A percentile compares a stretch with the other conserved stretches of the same genome.
These are phyloP conservation scores for Eutolmus rufibarbis DNA, from an alignment of 2,888 invertebrate genomes.

Conservation along the genomic window DNA sequence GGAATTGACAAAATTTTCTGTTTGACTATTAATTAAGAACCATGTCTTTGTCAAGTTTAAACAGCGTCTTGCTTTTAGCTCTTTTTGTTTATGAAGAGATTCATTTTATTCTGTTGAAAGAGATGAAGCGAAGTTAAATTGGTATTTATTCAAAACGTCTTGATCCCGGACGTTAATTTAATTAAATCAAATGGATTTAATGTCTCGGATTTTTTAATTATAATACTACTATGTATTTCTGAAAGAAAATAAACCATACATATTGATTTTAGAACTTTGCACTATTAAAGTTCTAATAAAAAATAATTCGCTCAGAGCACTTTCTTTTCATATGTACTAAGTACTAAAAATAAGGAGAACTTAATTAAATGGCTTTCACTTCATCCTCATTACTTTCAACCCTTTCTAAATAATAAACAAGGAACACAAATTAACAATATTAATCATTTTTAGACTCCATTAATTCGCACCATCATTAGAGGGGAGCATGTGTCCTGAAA, in stretches of 20 bases:
- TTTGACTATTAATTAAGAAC: not conserved
- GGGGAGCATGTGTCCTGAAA: not conserved
- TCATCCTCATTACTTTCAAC: not conserved
- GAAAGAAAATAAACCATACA: no score
- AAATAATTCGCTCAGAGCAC: no score
- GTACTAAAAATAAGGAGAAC: not conserved
- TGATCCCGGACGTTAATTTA: not conserved
- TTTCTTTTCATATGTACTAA: no score
- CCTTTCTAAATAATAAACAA: not conserved
- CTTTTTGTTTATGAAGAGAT: not conserved
- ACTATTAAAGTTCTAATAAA: no score
- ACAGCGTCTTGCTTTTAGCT: not conserved
- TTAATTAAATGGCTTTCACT: not conserved
- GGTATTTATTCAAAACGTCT: not conserved
- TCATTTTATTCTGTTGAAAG: not conserved
- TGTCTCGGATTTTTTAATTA: no score
- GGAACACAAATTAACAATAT: not conserved
- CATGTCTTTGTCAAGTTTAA: not conserved
- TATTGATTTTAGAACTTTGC: no score
- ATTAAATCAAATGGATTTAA: not conserved
- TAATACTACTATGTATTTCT: no score
- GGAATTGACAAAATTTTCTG: not conserved
- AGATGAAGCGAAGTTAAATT: not conserved
- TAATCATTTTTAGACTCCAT: not conserved
- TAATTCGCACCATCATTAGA: not conserved